These are phyloP conservation scores for Automeris io DNA, from an alignment of 2,888 invertebrate genomes.

Conservation along the genomic window DNA sequence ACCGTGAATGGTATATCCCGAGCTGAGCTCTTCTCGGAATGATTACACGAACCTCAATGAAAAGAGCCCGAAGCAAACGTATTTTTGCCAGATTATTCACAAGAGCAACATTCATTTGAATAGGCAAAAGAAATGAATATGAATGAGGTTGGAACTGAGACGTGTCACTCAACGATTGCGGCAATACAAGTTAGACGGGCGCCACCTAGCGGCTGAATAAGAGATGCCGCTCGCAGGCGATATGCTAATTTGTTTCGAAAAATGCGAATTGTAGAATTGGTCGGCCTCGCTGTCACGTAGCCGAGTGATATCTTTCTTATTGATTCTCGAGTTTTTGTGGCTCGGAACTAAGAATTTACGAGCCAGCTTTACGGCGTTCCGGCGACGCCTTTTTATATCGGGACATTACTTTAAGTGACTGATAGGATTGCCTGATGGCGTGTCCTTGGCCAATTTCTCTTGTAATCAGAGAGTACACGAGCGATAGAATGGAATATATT, in stretches of 20 bases:
- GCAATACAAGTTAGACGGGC: slow-evolving; percentile 9
- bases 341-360: slow-evolving; percentile 7
- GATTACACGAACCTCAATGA: no score
- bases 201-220: slow-evolving; percentile 12
- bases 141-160: slow-evolving; percentile 16
- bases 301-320: slow-evolving; percentile 7
- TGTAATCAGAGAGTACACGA: no score
- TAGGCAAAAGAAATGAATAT: slow-evolving; percentile 2
- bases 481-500: not conserved
- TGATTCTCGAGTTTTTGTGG: slow-evolving; percentile 5
- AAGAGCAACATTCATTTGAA: no score
- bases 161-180: no score
- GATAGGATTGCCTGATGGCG: not conserved
- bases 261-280: not conserved
- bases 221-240: slow-evolving; percentile 10
- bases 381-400: not conserved
- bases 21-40: no score
- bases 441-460: no score
- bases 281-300: slow-evolving; percentile 1
- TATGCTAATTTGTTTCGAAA: slow-evolving; percentile 22
- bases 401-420: not conserved
- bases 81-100: no score
- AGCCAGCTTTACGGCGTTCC: slow-evolving; percentile 1
- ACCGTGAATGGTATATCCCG: no score
- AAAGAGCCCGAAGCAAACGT: no score